Conservation (phyloP, 2,797 vertebrate genomes). For the Malacoctenus gilli region DNA sequence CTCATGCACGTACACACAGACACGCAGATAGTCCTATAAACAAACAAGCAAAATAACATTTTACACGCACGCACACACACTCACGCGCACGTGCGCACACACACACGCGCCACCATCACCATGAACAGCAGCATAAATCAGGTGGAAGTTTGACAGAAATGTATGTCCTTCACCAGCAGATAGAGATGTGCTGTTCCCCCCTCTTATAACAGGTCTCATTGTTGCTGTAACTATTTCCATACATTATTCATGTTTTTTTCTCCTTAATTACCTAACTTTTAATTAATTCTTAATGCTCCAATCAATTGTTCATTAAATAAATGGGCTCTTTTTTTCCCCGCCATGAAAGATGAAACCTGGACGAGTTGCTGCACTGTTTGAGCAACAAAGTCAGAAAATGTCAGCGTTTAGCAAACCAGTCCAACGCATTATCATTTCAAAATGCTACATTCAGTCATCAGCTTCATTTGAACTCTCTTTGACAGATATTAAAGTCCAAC, state of each 20-base stretch:
- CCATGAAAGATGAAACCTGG: too few species aligned
- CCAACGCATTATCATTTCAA: too few species aligned
- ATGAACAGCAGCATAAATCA: conserved; percentile 47
- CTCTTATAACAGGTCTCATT: conserved; percentile 29
- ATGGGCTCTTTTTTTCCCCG: background rate
- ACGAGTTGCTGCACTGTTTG: too few species aligned
- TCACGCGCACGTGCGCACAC: conserved; percentile 3
- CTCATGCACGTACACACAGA: conserved; percentile 46
- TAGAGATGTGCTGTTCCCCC: conserved; percentile 50
- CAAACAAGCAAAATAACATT: conserved; percentile 68
- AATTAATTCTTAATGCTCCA: background rate
- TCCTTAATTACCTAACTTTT: conserved; percentile 22
- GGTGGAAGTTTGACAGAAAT: conserved; percentile 48
- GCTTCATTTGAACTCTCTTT: too few species aligned
- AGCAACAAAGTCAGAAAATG: too few species aligned
- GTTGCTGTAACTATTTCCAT: background rate
- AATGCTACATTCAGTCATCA: too few species aligned
- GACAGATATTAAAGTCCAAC: too few species aligned
- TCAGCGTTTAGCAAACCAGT: too few species aligned
- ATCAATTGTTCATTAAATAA: conserved; percentile 2
- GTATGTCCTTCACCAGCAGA: conserved; percentile 55
- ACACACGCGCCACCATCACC: conserved; percentile 17
- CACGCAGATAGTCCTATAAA: conserved; percentile 65
- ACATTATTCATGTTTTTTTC: background rate
- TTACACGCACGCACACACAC: conserved; percentile 52